Conservation (phyloP, 2,888 invertebrate genomes). For the Megalurothrips usitatus region DNA sequence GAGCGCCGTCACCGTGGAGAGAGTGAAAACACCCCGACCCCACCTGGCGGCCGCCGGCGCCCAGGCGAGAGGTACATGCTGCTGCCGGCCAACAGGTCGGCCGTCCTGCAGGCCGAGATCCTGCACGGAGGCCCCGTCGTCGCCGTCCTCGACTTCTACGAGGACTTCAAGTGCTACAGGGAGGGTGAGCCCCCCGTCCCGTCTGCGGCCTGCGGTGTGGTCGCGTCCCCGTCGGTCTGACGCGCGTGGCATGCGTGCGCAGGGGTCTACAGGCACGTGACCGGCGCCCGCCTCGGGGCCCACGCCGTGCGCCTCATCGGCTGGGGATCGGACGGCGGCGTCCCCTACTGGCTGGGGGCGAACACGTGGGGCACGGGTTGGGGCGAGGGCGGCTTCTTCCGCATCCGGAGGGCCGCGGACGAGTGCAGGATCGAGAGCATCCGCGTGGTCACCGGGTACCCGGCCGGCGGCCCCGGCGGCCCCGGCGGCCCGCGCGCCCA, state of each 20-base stretch:
- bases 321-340: not conserved
- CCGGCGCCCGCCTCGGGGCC: not conserved
- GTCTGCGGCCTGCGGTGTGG: not conserved
- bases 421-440: conserved; percentile 4
- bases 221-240: not conserved
- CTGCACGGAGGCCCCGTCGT: not conserved
- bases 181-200: not conserved
- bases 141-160: not conserved
- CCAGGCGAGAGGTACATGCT: not conserved
- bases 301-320: conserved; percentile 13
- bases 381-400: not conserved
- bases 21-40: not conserved
- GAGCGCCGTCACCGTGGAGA: not conserved
- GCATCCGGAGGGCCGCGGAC: not conserved
- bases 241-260: not conserved
- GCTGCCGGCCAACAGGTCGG: not conserved
- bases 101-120: not conserved
- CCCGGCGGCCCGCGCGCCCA: not conserved
- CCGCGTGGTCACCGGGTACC: not conserved
- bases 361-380: not conserved
- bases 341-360: not conserved
- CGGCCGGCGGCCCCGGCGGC: not conserved
- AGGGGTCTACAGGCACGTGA: not conserved
- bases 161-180: not conserved
- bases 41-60: not conserved